These are phyloP conservation scores for Lepidochrysops patricia DNA, from an alignment of 2,888 invertebrate species.

Conservation along the genomic window DNA sequence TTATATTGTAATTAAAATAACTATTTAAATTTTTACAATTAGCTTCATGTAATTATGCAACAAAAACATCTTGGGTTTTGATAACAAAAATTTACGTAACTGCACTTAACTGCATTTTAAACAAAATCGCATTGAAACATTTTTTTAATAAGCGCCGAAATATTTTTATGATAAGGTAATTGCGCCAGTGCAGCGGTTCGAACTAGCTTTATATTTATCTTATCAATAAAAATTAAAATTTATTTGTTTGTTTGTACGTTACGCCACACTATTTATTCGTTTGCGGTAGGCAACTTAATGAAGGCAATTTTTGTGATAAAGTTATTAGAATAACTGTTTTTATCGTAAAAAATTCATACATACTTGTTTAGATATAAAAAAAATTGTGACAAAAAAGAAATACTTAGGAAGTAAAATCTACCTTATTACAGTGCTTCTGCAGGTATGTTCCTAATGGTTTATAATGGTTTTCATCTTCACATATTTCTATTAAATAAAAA, in stretches of 20 bases:
- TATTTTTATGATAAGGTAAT: not conserved
- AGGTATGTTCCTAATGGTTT: too few species aligned
- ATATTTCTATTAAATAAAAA: too few species aligned
- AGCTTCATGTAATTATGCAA: not conserved
- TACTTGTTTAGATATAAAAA: too few species aligned
- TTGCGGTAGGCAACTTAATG: not conserved
- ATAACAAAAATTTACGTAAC: not conserved
- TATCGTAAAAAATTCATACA: too few species aligned
- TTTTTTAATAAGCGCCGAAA: not conserved
- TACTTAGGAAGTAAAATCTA: too few species aligned
- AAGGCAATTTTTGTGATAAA: not conserved
- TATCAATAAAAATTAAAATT: not conserved
- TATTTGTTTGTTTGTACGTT: not conserved
- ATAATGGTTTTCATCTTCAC: too few species aligned
- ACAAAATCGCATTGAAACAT: not conserved
- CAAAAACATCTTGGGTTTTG: not conserved
- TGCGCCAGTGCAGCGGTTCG: not conserved
- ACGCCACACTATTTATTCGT: not conserved
- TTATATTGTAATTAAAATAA: not conserved
- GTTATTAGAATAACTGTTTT: not conserved
- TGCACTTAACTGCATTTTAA: not conserved
- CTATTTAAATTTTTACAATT: not conserved
- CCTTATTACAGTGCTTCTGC: too few species aligned
- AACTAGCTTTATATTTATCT: not conserved
- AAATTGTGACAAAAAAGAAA: too few species aligned